Conservation (phyloP, 2,113 vertebrate genomes). For the Mus spicilegus region DNA sequence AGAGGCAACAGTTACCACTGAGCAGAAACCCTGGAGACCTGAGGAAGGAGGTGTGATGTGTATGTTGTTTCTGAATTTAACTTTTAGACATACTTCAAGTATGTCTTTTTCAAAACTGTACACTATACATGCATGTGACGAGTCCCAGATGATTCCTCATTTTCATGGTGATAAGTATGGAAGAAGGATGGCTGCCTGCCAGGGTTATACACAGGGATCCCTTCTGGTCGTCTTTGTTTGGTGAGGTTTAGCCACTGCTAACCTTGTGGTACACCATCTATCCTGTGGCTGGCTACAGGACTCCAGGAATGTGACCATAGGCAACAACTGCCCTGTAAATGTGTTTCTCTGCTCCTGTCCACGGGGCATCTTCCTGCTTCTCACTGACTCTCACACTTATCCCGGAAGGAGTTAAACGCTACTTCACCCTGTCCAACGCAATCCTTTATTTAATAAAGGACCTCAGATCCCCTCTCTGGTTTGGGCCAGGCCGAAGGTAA, state of each 20-base stretch:
- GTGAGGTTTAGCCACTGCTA: neutral
- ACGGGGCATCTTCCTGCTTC: neutral
- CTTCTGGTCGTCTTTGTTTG: neutral
- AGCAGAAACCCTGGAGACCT: neutral
- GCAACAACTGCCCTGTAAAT: neutral
- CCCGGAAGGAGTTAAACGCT: neutral
- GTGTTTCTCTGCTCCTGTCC: neutral
- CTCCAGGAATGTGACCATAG: neutral
- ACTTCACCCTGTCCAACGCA: neutral
- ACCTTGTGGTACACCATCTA: neutral
- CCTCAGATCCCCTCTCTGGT: neutral
- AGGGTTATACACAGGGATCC: neutral
- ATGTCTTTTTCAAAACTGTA: neutral
- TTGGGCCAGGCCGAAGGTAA: conserved; percentile 7
- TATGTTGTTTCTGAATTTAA: conserved; percentile 24
- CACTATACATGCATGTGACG: neutral
- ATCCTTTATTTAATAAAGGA: conserved; percentile 26
- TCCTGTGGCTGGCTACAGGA: neutral
- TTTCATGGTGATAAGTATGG: neutral
- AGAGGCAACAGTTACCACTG: neutral
- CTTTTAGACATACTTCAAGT: conserved; percentile 24
- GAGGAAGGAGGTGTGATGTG: neutral
- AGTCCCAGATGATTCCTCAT: neutral
- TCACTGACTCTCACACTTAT: neutral
- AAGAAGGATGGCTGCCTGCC: neutral